Percentiles rank a stretch among this genome's conserved stretches.
Conservation (phyloP, 1,140 invertebrate species). For the Brachystomella parvula region DNA sequence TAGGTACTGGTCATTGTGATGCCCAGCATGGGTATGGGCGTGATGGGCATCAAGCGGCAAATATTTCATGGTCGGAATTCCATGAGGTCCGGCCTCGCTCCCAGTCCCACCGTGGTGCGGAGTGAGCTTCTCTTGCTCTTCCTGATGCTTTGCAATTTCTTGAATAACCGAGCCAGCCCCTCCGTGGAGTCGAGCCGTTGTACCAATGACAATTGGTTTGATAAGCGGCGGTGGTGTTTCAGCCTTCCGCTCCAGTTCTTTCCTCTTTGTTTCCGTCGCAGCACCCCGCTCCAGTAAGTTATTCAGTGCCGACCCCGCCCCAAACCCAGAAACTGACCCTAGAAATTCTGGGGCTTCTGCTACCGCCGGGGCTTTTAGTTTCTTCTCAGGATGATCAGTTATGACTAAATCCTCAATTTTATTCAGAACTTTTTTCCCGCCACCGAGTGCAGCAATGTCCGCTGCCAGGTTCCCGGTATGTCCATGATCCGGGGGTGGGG, state of each 20-base stretch:
- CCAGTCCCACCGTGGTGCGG: not conserved
- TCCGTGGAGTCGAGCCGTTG: not conserved
- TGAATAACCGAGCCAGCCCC: not conserved
- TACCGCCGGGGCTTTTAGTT: not conserved
- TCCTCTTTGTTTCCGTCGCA: not conserved
- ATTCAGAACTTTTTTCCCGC: conserved; percentile 9
- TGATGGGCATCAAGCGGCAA: not conserved
- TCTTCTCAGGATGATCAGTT: conserved; percentile 14
- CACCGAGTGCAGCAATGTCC: conserved; percentile 33
- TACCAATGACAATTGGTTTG: conserved; percentile 1
- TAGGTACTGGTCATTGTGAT: too few relatives aligned
- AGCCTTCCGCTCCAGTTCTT: not conserved
- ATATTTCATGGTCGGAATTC: not conserved
- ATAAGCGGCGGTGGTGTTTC: not conserved
- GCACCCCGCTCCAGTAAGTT: not conserved
- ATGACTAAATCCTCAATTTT: conserved; percentile 28
- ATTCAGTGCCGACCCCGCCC: not conserved
- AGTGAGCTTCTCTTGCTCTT: not conserved
- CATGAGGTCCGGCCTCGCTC: not conserved
- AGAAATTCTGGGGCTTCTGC: not conserved
- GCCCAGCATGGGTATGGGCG: not conserved
- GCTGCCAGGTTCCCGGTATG: conserved; percentile 32
- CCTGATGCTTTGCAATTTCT: not conserved
- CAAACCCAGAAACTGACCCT: not conserved
- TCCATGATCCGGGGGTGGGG: conserved; percentile 15